A percentile compares a stretch with the other conserved stretches of the same genome.
These are phyloP conservation scores for Condylura cristata DNA, from an alignment of 2,113 vertebrate species.

Conservation along the genomic window DNA sequence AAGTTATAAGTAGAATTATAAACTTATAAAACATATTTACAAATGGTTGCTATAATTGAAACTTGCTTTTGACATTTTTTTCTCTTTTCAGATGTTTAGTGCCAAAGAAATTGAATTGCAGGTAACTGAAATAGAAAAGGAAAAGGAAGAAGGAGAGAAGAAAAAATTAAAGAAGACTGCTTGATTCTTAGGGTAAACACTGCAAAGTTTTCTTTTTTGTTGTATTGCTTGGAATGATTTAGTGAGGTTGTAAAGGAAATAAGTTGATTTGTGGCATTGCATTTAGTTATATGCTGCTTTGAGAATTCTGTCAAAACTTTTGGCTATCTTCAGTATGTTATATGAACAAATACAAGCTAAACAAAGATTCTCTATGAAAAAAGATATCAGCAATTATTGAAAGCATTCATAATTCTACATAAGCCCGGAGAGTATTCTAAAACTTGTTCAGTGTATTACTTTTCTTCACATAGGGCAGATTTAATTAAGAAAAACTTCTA, in stretches of 20 bases:
- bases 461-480: slow-evolving; percentile 32
- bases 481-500: background rate
- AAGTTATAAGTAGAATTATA: slow-evolving; percentile 1
- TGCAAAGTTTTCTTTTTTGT: background rate
- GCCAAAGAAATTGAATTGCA: slow-evolving; percentile 89
- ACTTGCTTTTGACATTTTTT: slow-evolving; percentile 17
- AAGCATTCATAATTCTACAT: background rate
- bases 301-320: background rate
- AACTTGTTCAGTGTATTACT: background rate
- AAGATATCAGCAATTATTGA: slow-evolving; percentile 23
- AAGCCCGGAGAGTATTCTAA: background rate
- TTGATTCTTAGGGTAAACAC: background rate
- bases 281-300: slow-evolving; percentile 16
- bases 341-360: background rate
- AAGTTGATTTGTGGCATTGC: background rate
- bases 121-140: slow-evolving; percentile 88
- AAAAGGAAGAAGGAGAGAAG: slow-evolving; percentile 89
- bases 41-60: background rate
- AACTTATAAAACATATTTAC: background rate
- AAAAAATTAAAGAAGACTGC: slow-evolving; percentile 89
- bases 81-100: slow-evolving; percentile 86
- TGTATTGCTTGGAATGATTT: slow-evolving; percentile 4
- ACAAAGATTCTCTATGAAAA: slow-evolving; percentile 27
- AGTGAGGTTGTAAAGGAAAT: slow-evolving; percentile 48
- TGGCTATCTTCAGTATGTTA: background rate